A percentile compares a stretch with the other conserved stretches of the same genome.
Conservation (phyloP, 2,113 vertebrate genomes). For the Bubo blakistoni region DNA sequence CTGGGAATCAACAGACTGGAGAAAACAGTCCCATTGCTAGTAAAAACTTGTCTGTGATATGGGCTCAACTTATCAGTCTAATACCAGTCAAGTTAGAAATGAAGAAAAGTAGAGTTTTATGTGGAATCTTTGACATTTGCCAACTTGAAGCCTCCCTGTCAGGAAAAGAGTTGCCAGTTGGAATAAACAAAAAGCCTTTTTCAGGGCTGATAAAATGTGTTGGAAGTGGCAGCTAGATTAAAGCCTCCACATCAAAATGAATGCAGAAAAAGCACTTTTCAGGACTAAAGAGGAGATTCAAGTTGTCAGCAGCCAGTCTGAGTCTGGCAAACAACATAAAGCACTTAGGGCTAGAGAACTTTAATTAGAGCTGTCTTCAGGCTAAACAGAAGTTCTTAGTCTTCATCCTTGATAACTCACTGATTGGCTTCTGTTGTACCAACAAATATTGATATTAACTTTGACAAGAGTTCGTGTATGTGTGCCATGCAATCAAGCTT, state of each 20-base stretch:
- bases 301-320: slow-evolving; percentile 62
- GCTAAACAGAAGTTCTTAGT: slow-evolving; percentile 46
- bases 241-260: slow-evolving; percentile 58
- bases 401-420: slow-evolving; percentile 1
- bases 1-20: not conserved
- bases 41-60: not conserved
- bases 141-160: not conserved
- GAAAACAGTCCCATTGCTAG: not conserved
- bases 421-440: slow-evolving; percentile 6
- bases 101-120: not conserved
- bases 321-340: slow-evolving; percentile 34
- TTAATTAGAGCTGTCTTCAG: slow-evolving; percentile 59
- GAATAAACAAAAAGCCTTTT: slow-evolving; percentile 53
- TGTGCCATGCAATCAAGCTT: not conserved
- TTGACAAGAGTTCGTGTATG: slow-evolving; percentile 6
- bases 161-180: not conserved
- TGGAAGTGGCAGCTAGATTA: slow-evolving; percentile 62
- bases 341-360: slow-evolving; percentile 41
- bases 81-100: not conserved
- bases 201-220: slow-evolving; percentile 15
- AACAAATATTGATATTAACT: slow-evolving; percentile 34
- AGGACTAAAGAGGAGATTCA: slow-evolving; percentile 45
- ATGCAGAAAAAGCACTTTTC: slow-evolving; percentile 46
- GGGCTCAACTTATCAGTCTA: not conserved
- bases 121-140: slow-evolving; percentile 2